Percentiles rank a stretch among this genome's conserved stretches.
These are phyloP conservation scores for Saturnia japonica DNA, from an alignment of 2,888 invertebrate species.

Conservation along the genomic window DNA sequence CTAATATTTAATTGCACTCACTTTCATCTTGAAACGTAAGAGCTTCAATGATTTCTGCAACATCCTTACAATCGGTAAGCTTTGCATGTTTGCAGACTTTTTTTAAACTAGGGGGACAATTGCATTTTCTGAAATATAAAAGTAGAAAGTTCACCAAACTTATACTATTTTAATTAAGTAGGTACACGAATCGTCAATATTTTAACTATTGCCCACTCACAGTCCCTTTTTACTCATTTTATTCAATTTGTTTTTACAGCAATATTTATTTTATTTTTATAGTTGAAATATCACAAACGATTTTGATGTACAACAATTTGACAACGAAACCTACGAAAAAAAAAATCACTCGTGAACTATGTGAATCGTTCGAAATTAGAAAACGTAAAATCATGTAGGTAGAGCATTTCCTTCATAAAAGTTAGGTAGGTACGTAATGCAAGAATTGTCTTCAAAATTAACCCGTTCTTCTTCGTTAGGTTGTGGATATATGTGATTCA, in stretches of 20 bases:
- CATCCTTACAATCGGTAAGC: conserved; percentile 54
- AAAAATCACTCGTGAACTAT: not conserved
- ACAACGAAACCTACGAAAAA: not conserved
- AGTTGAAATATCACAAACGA: conserved; percentile 27
- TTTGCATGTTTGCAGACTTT: conserved; percentile 44
- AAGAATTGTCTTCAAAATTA: too few species aligned
- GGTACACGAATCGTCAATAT: conserved; percentile 11
- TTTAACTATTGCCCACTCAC: conserved; percentile 39
- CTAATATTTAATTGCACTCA: conserved; percentile 36
- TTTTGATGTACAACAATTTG: conserved; percentile 31
- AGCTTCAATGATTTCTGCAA: conserved; percentile 62
- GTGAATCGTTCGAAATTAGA: conserved; percentile 9
- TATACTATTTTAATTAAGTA: conserved; percentile 3
- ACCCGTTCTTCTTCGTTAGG: too few species aligned
- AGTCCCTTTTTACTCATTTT: conserved; percentile 49
- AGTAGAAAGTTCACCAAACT: not conserved
- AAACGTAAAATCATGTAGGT: not conserved
- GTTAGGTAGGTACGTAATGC: too few species aligned
- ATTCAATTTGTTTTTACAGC: conserved; percentile 25
- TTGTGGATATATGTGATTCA: too few species aligned
- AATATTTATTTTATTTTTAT: conserved; percentile 28
- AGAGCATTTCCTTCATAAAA: too few species aligned
- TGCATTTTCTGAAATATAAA: conserved; percentile 48
- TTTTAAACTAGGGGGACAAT: conserved; percentile 51
- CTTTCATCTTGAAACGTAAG: conserved; percentile 54